Percentiles rank a stretch among this genome's conserved stretches.
Evolutionary conservation across 2,888 invertebrate genomes (phyloP).

Genomic region (Meteorus colon): DNA sequence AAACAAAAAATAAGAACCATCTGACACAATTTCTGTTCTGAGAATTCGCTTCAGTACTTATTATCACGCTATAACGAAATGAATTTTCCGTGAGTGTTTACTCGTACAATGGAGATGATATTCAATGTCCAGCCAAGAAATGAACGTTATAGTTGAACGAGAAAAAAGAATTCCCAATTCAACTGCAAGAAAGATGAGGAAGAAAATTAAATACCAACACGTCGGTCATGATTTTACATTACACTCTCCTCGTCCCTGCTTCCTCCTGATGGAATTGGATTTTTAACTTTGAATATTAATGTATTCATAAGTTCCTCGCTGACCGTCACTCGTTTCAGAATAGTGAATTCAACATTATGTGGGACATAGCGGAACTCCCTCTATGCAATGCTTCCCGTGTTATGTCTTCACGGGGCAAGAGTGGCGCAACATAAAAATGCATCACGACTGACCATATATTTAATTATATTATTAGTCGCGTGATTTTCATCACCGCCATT

Average conservation of each 20-base stretch:
- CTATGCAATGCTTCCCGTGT: slow-evolving; percentile 41
- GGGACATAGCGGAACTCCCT: slow-evolving; percentile 70
- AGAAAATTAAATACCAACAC: neutral
- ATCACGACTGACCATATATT: slow-evolving; percentile 13
- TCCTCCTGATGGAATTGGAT: neutral
- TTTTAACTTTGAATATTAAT: slow-evolving; percentile 11
- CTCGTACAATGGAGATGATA: neutral
- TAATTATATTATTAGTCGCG: slow-evolving; percentile 18
- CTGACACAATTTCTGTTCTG: slow-evolving; percentile 6
- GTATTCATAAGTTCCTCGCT: slow-evolving; percentile 31
- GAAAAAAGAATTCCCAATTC: neutral
- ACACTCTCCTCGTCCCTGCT: neutral
- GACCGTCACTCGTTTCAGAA: slow-evolving; percentile 56
- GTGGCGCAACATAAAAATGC: slow-evolving; percentile 18
- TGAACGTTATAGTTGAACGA: neutral
- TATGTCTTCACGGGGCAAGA: slow-evolving; percentile 27
- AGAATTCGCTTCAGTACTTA: neutral
- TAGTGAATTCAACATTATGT: slow-evolving; percentile 60
- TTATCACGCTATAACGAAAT: slow-evolving; percentile 20
- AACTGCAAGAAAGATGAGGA: neutral
- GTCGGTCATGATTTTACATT: too few species aligned
- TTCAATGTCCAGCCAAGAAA: neutral
- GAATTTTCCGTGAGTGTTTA: neutral
- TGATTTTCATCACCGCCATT: neutral
- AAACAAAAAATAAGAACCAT: neutral